Evolutionary conservation across 1,140 invertebrate species (phyloP), one percentile per base, ranked within the genome.

Genomic region (Monomorium pharaonis): DNA sequence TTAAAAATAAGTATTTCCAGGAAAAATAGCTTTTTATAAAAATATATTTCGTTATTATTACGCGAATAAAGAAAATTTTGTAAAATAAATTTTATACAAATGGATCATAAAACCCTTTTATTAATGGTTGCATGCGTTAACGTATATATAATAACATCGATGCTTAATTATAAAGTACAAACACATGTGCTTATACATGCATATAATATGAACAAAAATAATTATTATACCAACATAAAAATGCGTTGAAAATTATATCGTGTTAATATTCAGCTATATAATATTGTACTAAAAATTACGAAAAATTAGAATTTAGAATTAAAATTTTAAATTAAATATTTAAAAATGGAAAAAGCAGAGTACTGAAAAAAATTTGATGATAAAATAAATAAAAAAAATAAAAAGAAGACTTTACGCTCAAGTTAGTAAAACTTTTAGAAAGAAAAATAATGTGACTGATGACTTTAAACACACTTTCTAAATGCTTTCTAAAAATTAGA

Each of bases 341-440:
- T 24, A 33, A 58, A 78, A 51, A 27, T 63, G 33, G 33, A 51
- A 18, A 80, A 30, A 12, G 56, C 24, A 56, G 63, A 70, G 33
- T 54, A 18, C 24, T 30, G 14, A 33, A 60, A 16, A 37, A 62
- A 49, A 76, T 76, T 16, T n/a, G 16, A 42, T 33, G 9, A 72
- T 37, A 44, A 24, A 10, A n/a, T 33, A 60, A 69, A 65, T 75
- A 58, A 54, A n/a, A n/a, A n/a, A n/a, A n/a, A n/a, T n/a, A n/a
- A n/a, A n/a, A n/a, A n/a, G n/a, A n/a, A n/a, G n/a, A 30, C 54
- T 86, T 78, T 33, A 58, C 33, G 60, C 74, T 88, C 7, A 54
- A 81, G 75, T 89, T 60, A 85, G 60, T 72, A 77, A 85, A 88
- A 84, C 87, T 88, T 24, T n/a, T 9, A 16, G 49, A 76, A 42